Evolutionary conservation across 2,888 invertebrate species (phyloP), one percentile per base, ranked within the genome.

Genomic region (Charanyca ferruginea): DNA sequence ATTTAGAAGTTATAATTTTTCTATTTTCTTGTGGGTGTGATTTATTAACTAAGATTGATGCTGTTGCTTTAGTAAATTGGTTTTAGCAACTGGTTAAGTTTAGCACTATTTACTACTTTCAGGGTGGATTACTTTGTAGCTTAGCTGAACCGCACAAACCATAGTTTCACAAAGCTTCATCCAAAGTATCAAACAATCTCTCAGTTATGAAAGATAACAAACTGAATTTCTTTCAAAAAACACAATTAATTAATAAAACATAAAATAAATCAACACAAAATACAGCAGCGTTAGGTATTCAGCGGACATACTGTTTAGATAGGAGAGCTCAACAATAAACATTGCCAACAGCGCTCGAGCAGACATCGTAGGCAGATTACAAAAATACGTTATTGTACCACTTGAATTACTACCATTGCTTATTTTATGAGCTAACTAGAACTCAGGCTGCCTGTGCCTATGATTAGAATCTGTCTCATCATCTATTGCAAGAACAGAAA

Each of bases 211-310:
- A 41, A n/a, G 1, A 45, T 38, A 52, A 38, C 22, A 38, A 22
- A 28, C 22, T 1, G 13, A 25, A n/a, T 35, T 16, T 13, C 38
- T 38, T 38, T 16, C 7, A 25, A 42, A 38, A 23, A 42, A 48
- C 20, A 47, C 18, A 52, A 58, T 48, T 20, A 44, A 52, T 35
- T 53, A 9, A 61, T 38, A 35, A 23, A 53, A 23, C 45, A 45
- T 35, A 5, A 35, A 38, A 49, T 54, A 65, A 60, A 61, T 61
- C 53, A 38, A 48, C 16, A 38, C 28, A 61, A 65, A 77, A 54
- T 60, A 64, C 32, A 45, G 42, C 42, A 20, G 20, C 18, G 23
- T 73, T 73, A 62, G 62, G 41, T 53, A 73, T 75, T 73, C 66
- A 48, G 55, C 25, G 32, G 23, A 58, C 66, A 65, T 23, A 57